These are phyloP conservation scores for Trichonephila clavata DNA, from an alignment of 1,140 invertebrate genomes.

Conservation along the genomic window DNA sequence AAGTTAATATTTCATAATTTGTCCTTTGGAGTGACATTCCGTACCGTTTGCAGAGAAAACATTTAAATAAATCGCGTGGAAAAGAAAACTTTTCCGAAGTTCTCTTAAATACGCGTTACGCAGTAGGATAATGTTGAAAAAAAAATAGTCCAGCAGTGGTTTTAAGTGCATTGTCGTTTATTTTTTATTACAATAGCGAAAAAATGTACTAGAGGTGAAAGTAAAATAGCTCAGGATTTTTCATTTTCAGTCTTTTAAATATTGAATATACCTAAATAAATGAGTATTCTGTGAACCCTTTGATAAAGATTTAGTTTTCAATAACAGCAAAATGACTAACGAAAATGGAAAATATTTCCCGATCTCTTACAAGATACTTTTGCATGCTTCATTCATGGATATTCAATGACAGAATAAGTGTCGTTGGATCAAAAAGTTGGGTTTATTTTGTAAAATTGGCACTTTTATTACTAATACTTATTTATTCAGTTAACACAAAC, in stretches of 20 bases:
- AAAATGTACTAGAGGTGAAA: too few relatives aligned
- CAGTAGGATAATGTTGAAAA: too few relatives aligned
- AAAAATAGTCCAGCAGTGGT: not conserved
- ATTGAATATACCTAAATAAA: not conserved
- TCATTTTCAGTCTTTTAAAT: not conserved
- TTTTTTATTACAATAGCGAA: too few relatives aligned
- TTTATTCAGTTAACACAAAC: too few relatives aligned
- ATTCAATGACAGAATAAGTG: too few relatives aligned
- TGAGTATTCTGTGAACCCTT: not conserved
- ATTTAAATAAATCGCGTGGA: not conserved
- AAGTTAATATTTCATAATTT: conserved; percentile 39
- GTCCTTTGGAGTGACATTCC: not conserved
- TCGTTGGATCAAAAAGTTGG: too few relatives aligned
- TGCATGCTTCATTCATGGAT: too few relatives aligned
- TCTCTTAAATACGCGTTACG: not conserved
- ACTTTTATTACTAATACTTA: too few relatives aligned
- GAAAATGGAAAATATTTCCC: not conserved
- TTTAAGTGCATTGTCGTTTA: not conserved
- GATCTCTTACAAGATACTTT: too few relatives aligned
- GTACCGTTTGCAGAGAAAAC: not conserved
- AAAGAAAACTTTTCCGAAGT: not conserved
- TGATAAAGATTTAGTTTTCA: not conserved
- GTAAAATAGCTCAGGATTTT: too few relatives aligned
- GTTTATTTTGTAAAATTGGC: too few relatives aligned
- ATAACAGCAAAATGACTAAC: not conserved